phyloP scores from a whole-genome alignment of 2,113 vertebrate species.

The Athene cunicularia region DNA sequence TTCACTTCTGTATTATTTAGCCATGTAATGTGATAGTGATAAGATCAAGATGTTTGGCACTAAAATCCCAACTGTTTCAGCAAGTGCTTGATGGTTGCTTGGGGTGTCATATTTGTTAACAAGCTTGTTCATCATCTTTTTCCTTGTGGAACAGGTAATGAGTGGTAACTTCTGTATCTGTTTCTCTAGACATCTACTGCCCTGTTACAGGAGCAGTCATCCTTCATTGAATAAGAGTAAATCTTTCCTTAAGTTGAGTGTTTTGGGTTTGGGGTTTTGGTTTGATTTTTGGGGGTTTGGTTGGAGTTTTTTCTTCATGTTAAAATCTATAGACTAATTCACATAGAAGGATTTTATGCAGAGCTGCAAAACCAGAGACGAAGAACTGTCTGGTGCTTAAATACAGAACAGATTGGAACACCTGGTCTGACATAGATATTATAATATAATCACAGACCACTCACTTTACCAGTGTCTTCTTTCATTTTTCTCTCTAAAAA shows the following conservation, averaged over 20 bases:
- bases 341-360: background rate
- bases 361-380: background rate
- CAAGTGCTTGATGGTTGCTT: constrained; percentile 48
- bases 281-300: background rate
- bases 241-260: background rate
- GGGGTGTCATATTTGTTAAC: constrained; percentile 47
- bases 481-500: background rate
- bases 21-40: constrained; percentile 29
- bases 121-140: constrained; percentile 40
- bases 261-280: background rate
- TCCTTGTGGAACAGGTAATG: constrained; percentile 21
- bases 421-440: fast-evolving
- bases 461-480: background rate
- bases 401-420: background rate
- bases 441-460: background rate
- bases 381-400: background rate
- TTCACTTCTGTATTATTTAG: constrained; percentile 55
- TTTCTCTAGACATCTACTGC: background rate
- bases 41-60: constrained; percentile 68
- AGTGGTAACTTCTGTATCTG: background rate
- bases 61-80: constrained; percentile 44
- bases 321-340: background rate
- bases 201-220: background rate
- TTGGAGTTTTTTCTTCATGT: background rate
- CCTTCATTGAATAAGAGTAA: background rate